Evolutionary conservation across 2,113 vertebrate species (phyloP).

Genomic region (Ovis canadensis): DNA sequence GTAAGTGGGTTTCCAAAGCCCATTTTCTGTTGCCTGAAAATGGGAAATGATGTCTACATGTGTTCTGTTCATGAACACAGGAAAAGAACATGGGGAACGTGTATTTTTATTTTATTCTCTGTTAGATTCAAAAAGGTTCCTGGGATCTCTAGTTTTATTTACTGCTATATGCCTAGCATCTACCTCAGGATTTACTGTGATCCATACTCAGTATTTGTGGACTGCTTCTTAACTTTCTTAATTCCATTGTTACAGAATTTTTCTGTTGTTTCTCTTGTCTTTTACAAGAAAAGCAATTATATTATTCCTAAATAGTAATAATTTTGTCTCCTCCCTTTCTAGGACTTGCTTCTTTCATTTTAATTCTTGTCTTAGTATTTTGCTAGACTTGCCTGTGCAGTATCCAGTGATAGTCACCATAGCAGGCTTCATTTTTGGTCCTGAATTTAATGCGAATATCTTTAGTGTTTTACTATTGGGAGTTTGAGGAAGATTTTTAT

Average conservation of each 20-base stretch:
- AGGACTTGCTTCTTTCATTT: not conserved
- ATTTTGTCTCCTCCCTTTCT: not conserved
- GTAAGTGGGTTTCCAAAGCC: not conserved
- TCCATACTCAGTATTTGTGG: not conserved
- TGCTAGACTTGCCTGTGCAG: not conserved
- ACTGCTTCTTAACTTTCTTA: not conserved
- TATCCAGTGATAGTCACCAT: not conserved
- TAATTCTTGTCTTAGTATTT: conserved; percentile 23
- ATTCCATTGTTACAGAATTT: not conserved
- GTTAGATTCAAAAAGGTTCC: not conserved
- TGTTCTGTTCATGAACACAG: not conserved
- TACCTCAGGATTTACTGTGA: not conserved
- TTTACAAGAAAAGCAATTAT: not conserved
- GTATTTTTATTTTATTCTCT: not conserved
- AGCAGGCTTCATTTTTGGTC: not conserved
- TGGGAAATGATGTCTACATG: not conserved
- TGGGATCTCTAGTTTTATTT: not conserved
- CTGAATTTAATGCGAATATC: not conserved
- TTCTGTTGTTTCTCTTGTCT: not conserved
- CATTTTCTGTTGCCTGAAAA: not conserved
- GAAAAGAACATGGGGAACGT: not conserved
- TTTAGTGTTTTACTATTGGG: not conserved
- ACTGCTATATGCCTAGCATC: not conserved
- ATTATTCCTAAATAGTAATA: not conserved
- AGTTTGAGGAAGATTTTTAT: not conserved